Percentiles rank a stretch among this genome's conserved stretches.
These are phyloP conservation scores for Fulmarus glacialis DNA, from an alignment of 2,113 vertebrate species.

Conservation along the genomic window DNA sequence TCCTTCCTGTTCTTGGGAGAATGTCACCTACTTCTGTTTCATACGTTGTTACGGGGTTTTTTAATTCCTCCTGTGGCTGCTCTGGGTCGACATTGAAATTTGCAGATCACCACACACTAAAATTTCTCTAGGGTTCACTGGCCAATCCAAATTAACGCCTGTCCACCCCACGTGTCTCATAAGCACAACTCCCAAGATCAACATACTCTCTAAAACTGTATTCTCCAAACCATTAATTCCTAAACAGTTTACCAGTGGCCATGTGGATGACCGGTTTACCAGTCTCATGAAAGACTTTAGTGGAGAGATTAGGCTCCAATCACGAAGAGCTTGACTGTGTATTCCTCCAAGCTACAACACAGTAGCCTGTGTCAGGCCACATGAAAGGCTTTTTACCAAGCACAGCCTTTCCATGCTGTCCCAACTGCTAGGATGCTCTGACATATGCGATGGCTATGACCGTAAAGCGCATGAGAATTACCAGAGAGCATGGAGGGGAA, in stretches of 20 bases:
- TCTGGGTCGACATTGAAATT: not conserved
- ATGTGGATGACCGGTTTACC: not conserved
- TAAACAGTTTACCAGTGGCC: not conserved
- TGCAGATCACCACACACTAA: not conserved
- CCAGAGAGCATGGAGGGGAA: not conserved
- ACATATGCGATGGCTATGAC: not conserved
- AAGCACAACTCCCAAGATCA: not conserved
- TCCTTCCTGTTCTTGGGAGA: not conserved
- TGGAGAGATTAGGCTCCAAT: not conserved
- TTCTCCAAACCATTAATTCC: not conserved
- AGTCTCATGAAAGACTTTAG: not conserved
- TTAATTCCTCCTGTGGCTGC: not conserved
- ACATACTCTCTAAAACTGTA: not conserved
- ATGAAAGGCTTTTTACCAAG: not conserved
- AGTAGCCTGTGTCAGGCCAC: not conserved
- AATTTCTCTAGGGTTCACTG: not conserved
- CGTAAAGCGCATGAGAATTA: not conserved
- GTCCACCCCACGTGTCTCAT: rapidly evolving
- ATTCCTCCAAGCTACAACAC: not conserved
- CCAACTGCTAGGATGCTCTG: not conserved
- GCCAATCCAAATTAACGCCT: not conserved
- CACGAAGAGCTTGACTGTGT: rapidly evolving
- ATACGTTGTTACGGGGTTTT: rapidly evolving
- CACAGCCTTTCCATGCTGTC: not conserved
- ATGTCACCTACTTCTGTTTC: not conserved